Base-by-base conservation (phyloP, 2,888 invertebrate species). In the Caenorhabditis drosophilae region DNA sequence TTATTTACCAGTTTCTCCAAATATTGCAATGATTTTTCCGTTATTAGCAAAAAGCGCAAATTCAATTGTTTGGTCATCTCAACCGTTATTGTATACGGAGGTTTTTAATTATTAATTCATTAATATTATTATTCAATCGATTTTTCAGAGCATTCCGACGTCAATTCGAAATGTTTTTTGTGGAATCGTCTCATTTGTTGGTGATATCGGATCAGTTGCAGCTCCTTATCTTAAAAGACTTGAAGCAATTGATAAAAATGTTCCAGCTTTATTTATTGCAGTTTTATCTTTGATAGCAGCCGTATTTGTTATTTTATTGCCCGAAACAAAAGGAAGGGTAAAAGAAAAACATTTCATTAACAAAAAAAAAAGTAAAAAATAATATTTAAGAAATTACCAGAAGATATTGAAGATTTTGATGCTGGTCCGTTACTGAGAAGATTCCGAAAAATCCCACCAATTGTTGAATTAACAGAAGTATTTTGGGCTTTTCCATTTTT, bases 161-260 rank as follows among this genome's bases (percentile, higher is more conserved):
- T 75, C 76, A 9, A 70, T 80, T n/a, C 59, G 82, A 38, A 82
- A 82, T 52, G 70, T 74, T 11, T 79, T 76, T 57, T 68, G 67
- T 42, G 81, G 81, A 27, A 52, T 76, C 9, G 68, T 77, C 12
- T 62, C 67, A 12, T 79, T 81, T 48, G 35, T 79, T 4, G 79
- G 82, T n/a, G 81, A 83, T 34, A 40, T 80, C 22, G 82, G 82
- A 25, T 75, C 76, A 9, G 70, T 80, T 11, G 54, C 73, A 7
- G 80, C 82, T 7, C 82, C 82, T 0, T 82, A 83, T 49, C 54
- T 77, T 22, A 76, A 79, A 34, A 34, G 70, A 35, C 53, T 44
- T 22, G 75, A 72, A 68, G 58, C 57, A 1, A 51, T 75, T 38
- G 68, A 78, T 52, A 63, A 74, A 36, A 63, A 67, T 4, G 79